Evolutionary conservation across 2,797 vertebrate species (phyloP), one percentile per base, ranked within the genome.

Genomic region (Emys orbicularis): DNA sequence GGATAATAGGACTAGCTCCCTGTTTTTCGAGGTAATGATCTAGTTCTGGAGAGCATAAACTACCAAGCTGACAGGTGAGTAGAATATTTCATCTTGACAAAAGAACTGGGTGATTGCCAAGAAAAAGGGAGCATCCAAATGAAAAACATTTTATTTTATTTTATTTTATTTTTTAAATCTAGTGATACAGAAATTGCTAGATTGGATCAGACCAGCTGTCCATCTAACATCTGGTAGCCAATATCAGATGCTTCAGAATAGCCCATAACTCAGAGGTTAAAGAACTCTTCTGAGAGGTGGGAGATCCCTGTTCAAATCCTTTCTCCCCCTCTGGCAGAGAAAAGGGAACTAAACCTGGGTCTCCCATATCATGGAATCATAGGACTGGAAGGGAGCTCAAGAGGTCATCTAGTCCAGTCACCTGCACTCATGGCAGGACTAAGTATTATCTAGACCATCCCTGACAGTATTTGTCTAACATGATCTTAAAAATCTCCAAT

Each of bases 21-120:
- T 61, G 11, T 61, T 90, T 77, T 80, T 59, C 53, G 59, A 65
- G 74, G 68, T 11, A 89, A 47, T 56, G 4, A 31, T 90, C 16
- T 82, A 87, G 34, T 88, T 88, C 89, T 84, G 92, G 19, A 90
- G 81, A 88, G 79, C 61, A 85, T 18, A 88, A 25, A 88, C 83
- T 80, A 81, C 11, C 37, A 65, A 83, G 94, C 57, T 8, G 47
- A 65, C 1, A 86, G 84, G 74, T n/a, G 16, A 87, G 61, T 81
- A 50, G 81, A 91, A 83, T 83, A 87, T 61, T 88, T 90, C 4
- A 68, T 16, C 21, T 21, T 49, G 72, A 81, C 7, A 59, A 83
- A 93, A 89, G 37, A 0, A 1, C 15, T 34, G 49, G 80, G 57
- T 74, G 87, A 2, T 3, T 23, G 57, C 9, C 6, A 72, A 54